These are phyloP conservation scores for Galaxea fascicularis DNA, from an alignment of 92 coral and sea anemone genomes.

Conservation along the genomic window DNA sequence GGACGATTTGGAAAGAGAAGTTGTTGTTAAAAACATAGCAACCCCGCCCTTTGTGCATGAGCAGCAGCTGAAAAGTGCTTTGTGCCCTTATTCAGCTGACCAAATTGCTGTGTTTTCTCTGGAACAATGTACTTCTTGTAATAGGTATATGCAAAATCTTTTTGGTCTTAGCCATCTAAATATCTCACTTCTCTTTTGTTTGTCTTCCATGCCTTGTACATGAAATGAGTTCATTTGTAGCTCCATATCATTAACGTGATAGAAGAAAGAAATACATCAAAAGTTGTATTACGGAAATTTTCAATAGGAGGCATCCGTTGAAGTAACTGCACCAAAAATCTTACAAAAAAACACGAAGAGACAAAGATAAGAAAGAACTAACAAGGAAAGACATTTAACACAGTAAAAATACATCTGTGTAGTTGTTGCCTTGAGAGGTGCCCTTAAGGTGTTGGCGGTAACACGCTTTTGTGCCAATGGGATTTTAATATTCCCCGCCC, in stretches of 20 bases:
- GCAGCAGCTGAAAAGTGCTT: neutral
- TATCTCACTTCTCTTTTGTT: slow-evolving; percentile 8
- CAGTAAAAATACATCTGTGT: neutral
- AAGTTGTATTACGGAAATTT: neutral
- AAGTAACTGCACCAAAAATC: neutral
- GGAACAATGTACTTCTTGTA: slow-evolving; percentile 11
- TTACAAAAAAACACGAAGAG: neutral
- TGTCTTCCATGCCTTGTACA: slow-evolving; percentile 14
- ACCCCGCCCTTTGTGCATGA: neutral
- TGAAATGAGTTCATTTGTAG: neutral
- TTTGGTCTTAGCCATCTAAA: neutral
- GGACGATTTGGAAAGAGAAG: neutral
- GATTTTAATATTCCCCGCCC: slow-evolving; percentile 12
- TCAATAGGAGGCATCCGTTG: neutral
- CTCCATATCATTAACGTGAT: neutral
- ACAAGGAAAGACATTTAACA: neutral
- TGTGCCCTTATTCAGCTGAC: neutral
- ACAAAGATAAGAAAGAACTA: neutral
- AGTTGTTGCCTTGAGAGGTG: neutral
- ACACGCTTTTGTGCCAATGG: neutral
- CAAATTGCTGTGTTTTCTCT: neutral
- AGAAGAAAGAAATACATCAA: neutral
- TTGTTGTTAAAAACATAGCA: neutral
- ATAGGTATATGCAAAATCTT: slow-evolving; percentile 7
- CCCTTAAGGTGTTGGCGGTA: neutral